phyloP scores from a whole-genome alignment of 2,797 vertebrate genomes.

The Eulemur albifrons region DNA sequence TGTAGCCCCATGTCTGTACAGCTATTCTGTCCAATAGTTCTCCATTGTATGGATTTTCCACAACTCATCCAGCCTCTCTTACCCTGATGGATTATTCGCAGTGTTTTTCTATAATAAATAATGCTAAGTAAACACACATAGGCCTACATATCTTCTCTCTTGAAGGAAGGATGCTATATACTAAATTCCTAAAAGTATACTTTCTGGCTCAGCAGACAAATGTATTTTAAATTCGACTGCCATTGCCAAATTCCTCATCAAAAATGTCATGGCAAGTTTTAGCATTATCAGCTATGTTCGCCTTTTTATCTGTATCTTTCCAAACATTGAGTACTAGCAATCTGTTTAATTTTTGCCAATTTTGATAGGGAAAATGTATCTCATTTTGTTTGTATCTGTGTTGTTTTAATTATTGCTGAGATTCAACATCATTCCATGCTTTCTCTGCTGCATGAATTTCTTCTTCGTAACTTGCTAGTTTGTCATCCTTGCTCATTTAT shows the following conservation, averaged over 20 bases:
- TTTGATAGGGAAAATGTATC: background rate
- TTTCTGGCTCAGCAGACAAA: background rate
- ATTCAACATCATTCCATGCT: background rate
- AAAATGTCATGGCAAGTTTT: background rate
- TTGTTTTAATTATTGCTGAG: background rate
- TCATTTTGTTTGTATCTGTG: background rate
- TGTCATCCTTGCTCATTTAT: background rate
- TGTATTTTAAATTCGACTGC: background rate
- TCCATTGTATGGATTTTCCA: background rate
- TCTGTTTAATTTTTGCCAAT: background rate
- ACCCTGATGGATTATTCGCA: background rate
- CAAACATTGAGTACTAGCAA: background rate
- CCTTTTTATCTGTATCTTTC: background rate
- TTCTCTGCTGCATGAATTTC: background rate
- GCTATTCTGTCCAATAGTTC: background rate
- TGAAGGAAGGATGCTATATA: background rate
- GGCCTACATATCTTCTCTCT: background rate
- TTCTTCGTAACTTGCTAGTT: background rate
- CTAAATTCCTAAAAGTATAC: background rate
- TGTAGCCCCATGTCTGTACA: background rate
- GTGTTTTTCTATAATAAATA: background rate
- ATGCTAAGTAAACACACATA: background rate
- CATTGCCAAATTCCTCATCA: background rate
- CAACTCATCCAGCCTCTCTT: background rate
- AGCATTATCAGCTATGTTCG: background rate